Percentiles rank a stretch among this genome's conserved stretches.
Conservation (phyloP, 2,113 vertebrate genomes). For the Trinectes maculatus region DNA sequence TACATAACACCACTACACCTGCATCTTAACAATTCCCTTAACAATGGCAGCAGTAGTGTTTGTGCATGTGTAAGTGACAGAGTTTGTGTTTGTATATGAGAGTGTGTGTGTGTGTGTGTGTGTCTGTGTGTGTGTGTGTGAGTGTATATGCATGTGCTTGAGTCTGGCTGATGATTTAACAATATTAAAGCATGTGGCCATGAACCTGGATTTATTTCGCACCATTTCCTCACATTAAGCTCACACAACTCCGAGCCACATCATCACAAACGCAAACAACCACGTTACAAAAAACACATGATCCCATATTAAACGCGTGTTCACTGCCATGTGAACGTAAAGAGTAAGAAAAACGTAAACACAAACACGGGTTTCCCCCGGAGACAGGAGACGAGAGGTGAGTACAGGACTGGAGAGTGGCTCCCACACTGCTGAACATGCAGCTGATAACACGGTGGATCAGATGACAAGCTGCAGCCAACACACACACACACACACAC, state of each 20-base stretch:
- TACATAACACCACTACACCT: constrained; percentile 62
- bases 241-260: not conserved
- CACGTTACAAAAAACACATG: constrained; percentile 1
- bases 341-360: not conserved
- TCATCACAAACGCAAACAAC: not conserved
- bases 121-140: not conserved
- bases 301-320: not conserved
- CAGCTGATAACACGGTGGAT: constrained; percentile 41
- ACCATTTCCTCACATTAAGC: not conserved
- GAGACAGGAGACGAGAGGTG: constrained; percentile 27
- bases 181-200: constrained; percentile 3
- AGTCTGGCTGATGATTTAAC: constrained; percentile 4
- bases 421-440: constrained; percentile 58
- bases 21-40: constrained; percentile 29
- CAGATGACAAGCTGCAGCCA: constrained; percentile 54
- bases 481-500: constrained; percentile 7
- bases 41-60: constrained; percentile 12
- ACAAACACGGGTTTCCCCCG: constrained; percentile 16
- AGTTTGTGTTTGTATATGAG: not conserved
- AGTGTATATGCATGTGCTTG: not conserved
- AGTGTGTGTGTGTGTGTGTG: not conserved
- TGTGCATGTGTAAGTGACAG: not conserved
- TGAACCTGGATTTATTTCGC: not conserved
- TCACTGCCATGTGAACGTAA: not conserved
- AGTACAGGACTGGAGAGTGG: constrained; percentile 40